Percentiles rank a stretch among this genome's conserved stretches.
phyloP scores from a whole-genome alignment of 2,113 vertebrate genomes.

The Reinhardtius hippoglossoides region DNA sequence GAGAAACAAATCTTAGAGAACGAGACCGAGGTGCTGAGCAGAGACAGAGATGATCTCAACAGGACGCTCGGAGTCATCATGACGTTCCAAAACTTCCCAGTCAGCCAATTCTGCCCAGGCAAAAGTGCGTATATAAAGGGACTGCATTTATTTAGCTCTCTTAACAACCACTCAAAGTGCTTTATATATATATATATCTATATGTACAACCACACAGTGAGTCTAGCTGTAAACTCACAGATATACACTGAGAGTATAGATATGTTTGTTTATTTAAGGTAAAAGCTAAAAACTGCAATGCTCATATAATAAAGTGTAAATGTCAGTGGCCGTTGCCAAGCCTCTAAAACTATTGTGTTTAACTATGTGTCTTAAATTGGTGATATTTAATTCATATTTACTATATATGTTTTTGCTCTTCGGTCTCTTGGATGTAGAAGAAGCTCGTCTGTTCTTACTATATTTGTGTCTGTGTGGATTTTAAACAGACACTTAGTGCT shows the following conservation, averaged over 20 bases:
- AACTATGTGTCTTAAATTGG: too few relatives aligned
- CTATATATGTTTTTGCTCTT: not conserved
- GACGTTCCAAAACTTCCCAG: constrained; percentile 35
- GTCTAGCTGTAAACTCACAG: not conserved
- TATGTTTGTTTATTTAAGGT: not conserved
- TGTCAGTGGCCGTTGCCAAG: too few relatives aligned
- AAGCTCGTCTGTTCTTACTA: too few relatives aligned
- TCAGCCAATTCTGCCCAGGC: constrained; percentile 10
- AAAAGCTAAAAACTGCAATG: too few relatives aligned
- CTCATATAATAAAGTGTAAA: too few relatives aligned
- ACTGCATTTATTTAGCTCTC: too few relatives aligned
- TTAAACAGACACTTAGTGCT: too few relatives aligned
- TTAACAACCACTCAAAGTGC: too few relatives aligned
- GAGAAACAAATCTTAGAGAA: constrained; percentile 1
- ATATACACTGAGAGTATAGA: not conserved
- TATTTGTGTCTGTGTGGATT: too few relatives aligned
- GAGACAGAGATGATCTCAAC: constrained; percentile 30
- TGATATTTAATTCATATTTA: not conserved
- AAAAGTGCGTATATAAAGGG: constrained; percentile 19
- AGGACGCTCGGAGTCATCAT: constrained; percentile 27
- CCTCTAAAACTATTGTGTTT: too few relatives aligned
- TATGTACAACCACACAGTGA: not conserved
- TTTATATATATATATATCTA: too few relatives aligned
- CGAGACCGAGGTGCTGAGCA: not conserved
- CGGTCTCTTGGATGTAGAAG: too few relatives aligned